Base-by-base conservation (phyloP, 2,797 vertebrate species). In the Aulostomus chinensis region DNA sequence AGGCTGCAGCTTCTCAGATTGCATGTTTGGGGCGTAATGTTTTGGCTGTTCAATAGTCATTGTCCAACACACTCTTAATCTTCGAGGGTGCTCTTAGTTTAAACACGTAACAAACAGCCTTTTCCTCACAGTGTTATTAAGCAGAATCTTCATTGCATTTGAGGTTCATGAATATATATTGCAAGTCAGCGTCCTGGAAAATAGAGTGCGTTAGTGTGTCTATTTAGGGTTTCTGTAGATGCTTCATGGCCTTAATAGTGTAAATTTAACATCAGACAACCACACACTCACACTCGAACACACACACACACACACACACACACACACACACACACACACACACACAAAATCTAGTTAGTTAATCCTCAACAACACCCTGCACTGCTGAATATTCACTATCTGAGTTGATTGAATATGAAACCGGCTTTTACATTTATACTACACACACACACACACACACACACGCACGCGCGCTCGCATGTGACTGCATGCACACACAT, bases 101-200 rank as follows among this genome's bases (percentile, higher is more conserved):
- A 56, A 37, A 54, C 52, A 45, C 45, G 50, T 26, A 67, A 54
- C 45, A 60, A 58, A 68, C 74, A 64, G 63, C 31, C 40, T 34
- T 46, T 63, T 41, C 42, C 58, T 60, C 12, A 36, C 40, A 26
- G 54, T 10, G 31, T 42, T 66, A 71, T 67, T 76, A 60, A 58
- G 55, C 43, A 60, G 49, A 65, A 64, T 54, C 54, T 59, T 55
- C 62, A 57, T 39, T 46, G 47, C 37, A 41, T 68, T 73, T 76
- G 38, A 26, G 53, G 17, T 74, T 82, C 75, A 80, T 84, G 73
- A 81, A 81, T 78, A 79, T 73, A 85, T 75, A 79, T 65, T 80
- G 58, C 51, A 47, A 76, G 62, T 68, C 62, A 63, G 63, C 54
- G 49, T 75, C 11, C 65, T 55, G 66, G 73, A 82, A 86, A 83